A percentile compares a stretch with the other conserved stretches of the same genome.
Conservation (phyloP, 2,113 vertebrate species). For the Podilymbus podiceps region DNA sequence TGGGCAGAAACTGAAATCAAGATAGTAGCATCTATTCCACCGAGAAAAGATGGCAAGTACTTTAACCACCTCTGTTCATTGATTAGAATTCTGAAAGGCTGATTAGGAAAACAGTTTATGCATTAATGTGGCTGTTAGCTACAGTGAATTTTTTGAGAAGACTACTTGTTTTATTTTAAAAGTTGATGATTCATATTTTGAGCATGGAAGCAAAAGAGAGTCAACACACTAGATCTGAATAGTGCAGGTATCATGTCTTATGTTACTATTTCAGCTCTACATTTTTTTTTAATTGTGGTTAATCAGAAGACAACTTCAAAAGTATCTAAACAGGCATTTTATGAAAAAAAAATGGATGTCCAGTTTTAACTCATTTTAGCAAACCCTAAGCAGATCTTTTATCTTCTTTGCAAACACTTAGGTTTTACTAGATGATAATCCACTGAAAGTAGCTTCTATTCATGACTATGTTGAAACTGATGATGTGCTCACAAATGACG, state of each 20-base stretch:
- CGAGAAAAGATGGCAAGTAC: not conserved
- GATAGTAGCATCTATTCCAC: not conserved
- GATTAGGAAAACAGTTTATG: not conserved
- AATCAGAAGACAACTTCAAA: not conserved
- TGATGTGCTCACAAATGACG: not conserved
- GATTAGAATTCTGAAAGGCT: not conserved
- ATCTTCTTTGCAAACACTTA: not conserved
- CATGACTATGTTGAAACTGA: not conserved
- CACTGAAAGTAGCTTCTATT: not conserved
- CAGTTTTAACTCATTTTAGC: not conserved
- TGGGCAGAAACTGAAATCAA: not conserved
- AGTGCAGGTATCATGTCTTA: not conserved
- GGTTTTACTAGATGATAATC: not conserved
- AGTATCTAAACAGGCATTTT: not conserved
- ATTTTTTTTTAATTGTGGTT: not conserved
- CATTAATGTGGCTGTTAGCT: not conserved
- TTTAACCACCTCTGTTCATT: not conserved
- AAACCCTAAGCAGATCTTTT: not conserved
- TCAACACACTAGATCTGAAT: not conserved
- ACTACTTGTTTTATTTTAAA: not conserved
- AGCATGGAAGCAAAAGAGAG: not conserved
- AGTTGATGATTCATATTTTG: not conserved
- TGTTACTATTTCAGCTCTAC: not conserved
- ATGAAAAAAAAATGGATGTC: not conserved
- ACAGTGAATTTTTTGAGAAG: not conserved